phyloP scores from a whole-genome alignment of 2,888 invertebrate species.

The Drosophila ezoana region DNA sequence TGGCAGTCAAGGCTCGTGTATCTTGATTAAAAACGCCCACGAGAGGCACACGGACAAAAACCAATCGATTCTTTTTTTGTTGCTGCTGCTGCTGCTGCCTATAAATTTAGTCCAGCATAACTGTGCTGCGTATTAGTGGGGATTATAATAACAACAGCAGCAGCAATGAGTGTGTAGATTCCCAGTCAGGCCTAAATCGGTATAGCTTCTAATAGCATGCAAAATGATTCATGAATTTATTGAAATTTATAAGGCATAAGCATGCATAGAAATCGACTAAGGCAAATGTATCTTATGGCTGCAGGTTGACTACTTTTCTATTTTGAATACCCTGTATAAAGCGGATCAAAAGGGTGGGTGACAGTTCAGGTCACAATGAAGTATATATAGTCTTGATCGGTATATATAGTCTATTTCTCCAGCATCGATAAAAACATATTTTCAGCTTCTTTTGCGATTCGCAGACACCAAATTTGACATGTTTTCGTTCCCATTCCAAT shows the following conservation, averaged over 20 bases:
- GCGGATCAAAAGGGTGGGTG: background rate
- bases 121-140: constrained; percentile 62
- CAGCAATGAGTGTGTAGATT: constrained; percentile 6
- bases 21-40: constrained; percentile 67
- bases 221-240: constrained; percentile 79
- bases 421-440: too few relatives aligned
- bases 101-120: constrained; percentile 52
- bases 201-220: constrained; percentile 48
- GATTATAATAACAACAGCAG: constrained; percentile 47
- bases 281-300: constrained; percentile 39
- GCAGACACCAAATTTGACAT: too few relatives aligned
- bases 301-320: constrained; percentile 17
- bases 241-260: constrained; percentile 73
- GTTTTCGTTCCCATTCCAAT: too few relatives aligned
- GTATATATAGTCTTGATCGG: too few relatives aligned
- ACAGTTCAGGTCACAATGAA: too few relatives aligned
- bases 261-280: constrained; percentile 20
- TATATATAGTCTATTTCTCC: too few relatives aligned
- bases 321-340: background rate
- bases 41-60: constrained; percentile 36
- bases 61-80: constrained; percentile 44
- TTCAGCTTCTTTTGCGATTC: too few relatives aligned
- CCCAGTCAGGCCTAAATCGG: constrained; percentile 23
- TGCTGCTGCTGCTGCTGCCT: constrained; percentile 21
- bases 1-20: constrained; percentile 47